phyloP scores from a whole-genome alignment of 2,888 invertebrate genomes.

The Hirtodrosophila alboralis region DNA sequence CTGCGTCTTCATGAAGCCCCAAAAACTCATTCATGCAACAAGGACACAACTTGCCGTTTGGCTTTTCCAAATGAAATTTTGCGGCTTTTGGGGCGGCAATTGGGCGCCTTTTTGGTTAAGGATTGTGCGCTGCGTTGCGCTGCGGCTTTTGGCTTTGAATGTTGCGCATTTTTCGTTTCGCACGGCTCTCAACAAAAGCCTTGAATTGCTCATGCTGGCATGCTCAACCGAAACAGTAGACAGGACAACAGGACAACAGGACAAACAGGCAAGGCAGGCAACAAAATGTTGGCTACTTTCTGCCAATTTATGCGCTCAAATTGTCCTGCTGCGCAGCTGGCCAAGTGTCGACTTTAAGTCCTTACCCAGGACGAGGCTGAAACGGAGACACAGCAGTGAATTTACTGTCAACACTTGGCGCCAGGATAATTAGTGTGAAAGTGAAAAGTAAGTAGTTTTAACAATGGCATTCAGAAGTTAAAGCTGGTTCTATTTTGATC shows the following conservation, averaged over 20 bases:
- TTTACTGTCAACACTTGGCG: slow-evolving; percentile 72
- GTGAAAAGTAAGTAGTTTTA: slow-evolving; percentile 65
- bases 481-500: neutral
- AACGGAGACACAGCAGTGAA: slow-evolving; percentile 25
- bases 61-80: slow-evolving; percentile 64
- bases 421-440: slow-evolving; percentile 72
- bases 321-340: slow-evolving; percentile 22
- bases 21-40: slow-evolving; percentile 34
- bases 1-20: slow-evolving; percentile 24
- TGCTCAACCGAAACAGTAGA: slow-evolving; percentile 12
- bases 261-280: too few species aligned
- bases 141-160: slow-evolving; percentile 47
- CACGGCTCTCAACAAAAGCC: slow-evolving; percentile 32
- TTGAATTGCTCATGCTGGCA: slow-evolving; percentile 30
- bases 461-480: slow-evolving; percentile 31
- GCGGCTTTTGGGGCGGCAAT: slow-evolving; percentile 55
- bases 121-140: slow-evolving; percentile 37
- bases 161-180: slow-evolving; percentile 45
- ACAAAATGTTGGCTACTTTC: slow-evolving; percentile 18
- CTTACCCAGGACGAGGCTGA: slow-evolving; percentile 5
- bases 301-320: slow-evolving; percentile 51
- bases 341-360: slow-evolving; percentile 25
- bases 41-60: slow-evolving; percentile 54
- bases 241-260: slow-evolving; percentile 4
- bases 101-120: slow-evolving; percentile 7